Evolutionary conservation across 2,113 vertebrate species (phyloP).

Genomic region (Pholis gunnellus): DNA sequence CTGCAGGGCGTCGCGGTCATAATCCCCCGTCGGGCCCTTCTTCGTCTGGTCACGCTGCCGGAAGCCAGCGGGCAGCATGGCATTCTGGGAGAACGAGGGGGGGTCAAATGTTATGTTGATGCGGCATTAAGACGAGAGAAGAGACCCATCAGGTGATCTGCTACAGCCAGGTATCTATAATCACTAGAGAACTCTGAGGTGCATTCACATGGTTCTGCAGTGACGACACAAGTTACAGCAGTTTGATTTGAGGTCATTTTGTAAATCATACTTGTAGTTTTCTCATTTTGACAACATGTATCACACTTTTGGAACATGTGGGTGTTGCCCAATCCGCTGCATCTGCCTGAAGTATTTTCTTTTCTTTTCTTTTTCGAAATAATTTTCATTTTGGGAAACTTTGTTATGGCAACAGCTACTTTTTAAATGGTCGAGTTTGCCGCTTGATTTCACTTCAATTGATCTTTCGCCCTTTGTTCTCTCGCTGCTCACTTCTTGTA

Average conservation of each 20-base stretch:
- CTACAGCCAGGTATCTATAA: not conserved
- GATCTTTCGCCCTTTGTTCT: not conserved
- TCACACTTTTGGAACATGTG: not conserved
- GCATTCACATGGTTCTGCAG: not conserved
- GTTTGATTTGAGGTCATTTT: not conserved
- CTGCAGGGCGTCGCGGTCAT: constrained; percentile 89
- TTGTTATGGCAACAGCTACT: constrained; percentile 10
- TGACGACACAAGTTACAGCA: not conserved
- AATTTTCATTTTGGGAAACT: constrained; percentile 11
- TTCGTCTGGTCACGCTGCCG: constrained; percentile 95
- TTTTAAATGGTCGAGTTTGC: not conserved
- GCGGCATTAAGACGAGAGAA: not conserved
- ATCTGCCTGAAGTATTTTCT: not conserved
- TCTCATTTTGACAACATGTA: not conserved
- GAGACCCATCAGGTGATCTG: not conserved
- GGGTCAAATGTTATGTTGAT: constrained; percentile 38
- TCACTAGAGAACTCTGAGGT: not conserved
- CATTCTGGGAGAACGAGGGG: constrained; percentile 84
- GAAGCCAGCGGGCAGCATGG: constrained; percentile 91
- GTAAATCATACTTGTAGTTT: not conserved
- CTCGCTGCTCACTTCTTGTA: not conserved
- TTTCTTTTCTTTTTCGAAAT: not conserved
- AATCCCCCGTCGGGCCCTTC: constrained; percentile 90
- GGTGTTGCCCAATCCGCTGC: not conserved
- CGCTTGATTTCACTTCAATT: constrained; percentile 5